Evolutionary conservation across 2,113 vertebrate species (phyloP).

Genomic region (Myotis yumanensis): DNA sequence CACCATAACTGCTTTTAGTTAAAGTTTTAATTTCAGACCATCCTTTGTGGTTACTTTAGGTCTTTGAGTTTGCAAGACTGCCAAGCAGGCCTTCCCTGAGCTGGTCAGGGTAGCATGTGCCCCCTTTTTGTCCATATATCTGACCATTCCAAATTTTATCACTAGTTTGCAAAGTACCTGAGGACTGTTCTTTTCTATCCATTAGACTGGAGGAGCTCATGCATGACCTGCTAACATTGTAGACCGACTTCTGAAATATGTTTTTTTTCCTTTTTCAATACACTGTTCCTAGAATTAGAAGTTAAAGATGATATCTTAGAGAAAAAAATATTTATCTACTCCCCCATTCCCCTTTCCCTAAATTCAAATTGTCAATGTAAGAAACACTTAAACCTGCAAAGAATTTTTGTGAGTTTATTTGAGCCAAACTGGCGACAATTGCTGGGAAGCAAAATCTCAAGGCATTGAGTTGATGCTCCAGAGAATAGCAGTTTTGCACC

Average conservation of each 20-base stretch:
- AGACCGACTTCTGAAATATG: not conserved
- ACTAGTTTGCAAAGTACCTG: not conserved
- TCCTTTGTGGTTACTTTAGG: too few species aligned
- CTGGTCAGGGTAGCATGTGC: too few species aligned
- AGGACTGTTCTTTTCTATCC: not conserved
- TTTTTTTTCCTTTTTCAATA: not conserved
- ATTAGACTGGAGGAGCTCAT: not conserved
- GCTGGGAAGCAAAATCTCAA: not conserved
- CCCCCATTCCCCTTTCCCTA: not conserved
- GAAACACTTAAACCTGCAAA: not conserved
- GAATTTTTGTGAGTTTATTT: not conserved
- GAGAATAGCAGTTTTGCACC: not conserved
- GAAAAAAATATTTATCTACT: not conserved
- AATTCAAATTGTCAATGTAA: not conserved
- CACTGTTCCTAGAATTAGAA: not conserved
- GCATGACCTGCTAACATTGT: not conserved
- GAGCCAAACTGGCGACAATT: not conserved
- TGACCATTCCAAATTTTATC: constrained; percentile 43
- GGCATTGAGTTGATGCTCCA: not conserved
- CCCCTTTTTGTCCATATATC: too few species aligned
- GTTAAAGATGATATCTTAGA: not conserved
- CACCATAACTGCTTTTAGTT: too few species aligned
- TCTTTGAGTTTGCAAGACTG: too few species aligned
- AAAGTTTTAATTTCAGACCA: too few species aligned
- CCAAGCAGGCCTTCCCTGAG: too few species aligned